Evolutionary conservation across 1,140 invertebrate genomes (phyloP).

Genomic region (Venturia canescens): DNA sequence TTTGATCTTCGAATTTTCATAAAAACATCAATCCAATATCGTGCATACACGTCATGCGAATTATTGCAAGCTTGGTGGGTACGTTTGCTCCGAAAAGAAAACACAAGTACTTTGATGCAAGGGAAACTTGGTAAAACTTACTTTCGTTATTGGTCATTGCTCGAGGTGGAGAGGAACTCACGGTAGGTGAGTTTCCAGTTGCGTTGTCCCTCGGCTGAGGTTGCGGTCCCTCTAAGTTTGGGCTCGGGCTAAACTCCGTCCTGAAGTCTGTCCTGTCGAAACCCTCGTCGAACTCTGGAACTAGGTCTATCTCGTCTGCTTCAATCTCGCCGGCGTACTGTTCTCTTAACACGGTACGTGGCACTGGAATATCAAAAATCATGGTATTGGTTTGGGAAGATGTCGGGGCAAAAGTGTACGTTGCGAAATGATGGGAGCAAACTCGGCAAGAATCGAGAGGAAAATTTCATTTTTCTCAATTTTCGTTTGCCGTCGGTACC

Average conservation of each 20-base stretch:
- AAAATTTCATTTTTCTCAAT: too few relatives aligned
- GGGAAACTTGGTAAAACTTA: slow-evolving; percentile 58
- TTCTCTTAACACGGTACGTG: slow-evolving; percentile 88
- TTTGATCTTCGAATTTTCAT: too few relatives aligned
- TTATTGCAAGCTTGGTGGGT: not conserved
- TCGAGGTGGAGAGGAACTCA: slow-evolving; percentile 69
- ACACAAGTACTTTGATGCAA: not conserved
- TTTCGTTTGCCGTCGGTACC: too few relatives aligned
- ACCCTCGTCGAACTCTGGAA: slow-evolving; percentile 75
- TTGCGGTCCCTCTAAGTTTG: slow-evolving; percentile 75
- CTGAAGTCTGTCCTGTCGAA: slow-evolving; percentile 75
- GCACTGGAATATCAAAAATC: slow-evolving; percentile 80
- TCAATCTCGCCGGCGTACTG: slow-evolving; percentile 85
- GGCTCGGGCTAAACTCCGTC: slow-evolving; percentile 76
- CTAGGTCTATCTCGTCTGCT: slow-evolving; percentile 81
- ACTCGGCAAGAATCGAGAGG: too few relatives aligned
- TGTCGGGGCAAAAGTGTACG: not conserved
- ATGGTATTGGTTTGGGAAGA: not conserved
- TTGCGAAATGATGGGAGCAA: too few relatives aligned
- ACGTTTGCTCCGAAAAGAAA: not conserved
- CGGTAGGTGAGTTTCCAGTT: slow-evolving; percentile 70
- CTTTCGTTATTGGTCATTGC: slow-evolving; percentile 73
- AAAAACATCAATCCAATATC: not conserved
- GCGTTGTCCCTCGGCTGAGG: slow-evolving; percentile 71
- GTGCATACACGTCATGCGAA: not conserved